These are phyloP conservation scores for Megalopta genalis DNA, from an alignment of 1,140 invertebrate species.

Conservation along the genomic window DNA sequence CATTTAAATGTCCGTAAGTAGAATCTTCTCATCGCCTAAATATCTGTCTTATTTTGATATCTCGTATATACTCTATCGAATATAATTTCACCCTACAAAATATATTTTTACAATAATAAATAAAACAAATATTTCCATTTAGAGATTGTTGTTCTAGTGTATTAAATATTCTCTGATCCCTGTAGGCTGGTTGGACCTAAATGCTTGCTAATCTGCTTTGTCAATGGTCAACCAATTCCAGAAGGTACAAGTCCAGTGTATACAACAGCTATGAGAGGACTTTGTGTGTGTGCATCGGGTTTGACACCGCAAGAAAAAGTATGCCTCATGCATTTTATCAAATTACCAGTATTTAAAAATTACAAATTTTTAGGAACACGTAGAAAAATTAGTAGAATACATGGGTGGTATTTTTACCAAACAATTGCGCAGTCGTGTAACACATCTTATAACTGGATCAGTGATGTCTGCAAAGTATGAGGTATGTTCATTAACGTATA, in stretches of 20 bases:
- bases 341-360: constrained; percentile 11
- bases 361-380: constrained; percentile 80
- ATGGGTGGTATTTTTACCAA: constrained; percentile 91
- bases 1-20: constrained; percentile 85
- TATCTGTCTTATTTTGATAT: no score
- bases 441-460: constrained; percentile 90
- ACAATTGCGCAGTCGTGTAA: constrained; percentile 86
- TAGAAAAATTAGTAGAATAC: constrained; percentile 86
- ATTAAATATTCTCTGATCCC: constrained; percentile 56
- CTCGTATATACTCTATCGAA: neutral
- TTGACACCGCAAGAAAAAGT: constrained; percentile 84
- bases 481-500: constrained; percentile 73
- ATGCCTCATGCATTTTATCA: constrained; percentile 34
- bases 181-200: constrained; percentile 89
- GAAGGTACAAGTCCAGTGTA: constrained; percentile 87
- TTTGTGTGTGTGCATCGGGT: constrained; percentile 87
- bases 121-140: no score
- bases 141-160: constrained; percentile 29
- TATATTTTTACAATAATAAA: no score
- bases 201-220: constrained; percentile 88
- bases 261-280: constrained; percentile 89
- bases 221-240: constrained; percentile 87
- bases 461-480: constrained; percentile 88
- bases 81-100: neutral
- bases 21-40: no score